Percentiles rank a stretch among this genome's conserved stretches.
Evolutionary conservation across 2,888 invertebrate species (phyloP).

Genomic region (Trissoscelio sp.): DNA sequence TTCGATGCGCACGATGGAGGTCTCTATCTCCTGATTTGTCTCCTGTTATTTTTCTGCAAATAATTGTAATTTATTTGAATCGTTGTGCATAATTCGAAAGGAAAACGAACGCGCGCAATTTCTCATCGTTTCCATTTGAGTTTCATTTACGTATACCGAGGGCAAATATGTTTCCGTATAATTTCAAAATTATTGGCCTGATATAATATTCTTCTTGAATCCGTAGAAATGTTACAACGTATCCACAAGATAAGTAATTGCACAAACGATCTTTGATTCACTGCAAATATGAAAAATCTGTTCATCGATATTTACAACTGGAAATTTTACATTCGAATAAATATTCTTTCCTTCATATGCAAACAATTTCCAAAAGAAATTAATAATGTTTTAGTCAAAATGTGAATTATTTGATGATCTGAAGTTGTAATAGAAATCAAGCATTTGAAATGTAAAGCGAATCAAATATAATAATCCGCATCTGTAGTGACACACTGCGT

Average conservation of each 20-base stretch:
- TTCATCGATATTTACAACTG: constrained; percentile 33
- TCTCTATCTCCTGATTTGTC: constrained; percentile 39
- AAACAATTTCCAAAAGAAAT: too few relatives aligned
- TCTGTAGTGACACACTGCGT: background rate
- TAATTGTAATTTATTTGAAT: constrained; percentile 40
- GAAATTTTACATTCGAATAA: too few relatives aligned
- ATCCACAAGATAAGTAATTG: constrained; percentile 42
- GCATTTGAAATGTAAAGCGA: too few relatives aligned
- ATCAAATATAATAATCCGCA: background rate
- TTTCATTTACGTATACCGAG: constrained; percentile 4
- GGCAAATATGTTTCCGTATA: constrained; percentile 15
- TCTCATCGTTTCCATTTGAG: constrained; percentile 13
- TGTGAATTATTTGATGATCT: too few relatives aligned
- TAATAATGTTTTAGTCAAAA: too few relatives aligned
- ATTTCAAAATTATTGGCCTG: constrained; percentile 14
- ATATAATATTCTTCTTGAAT: constrained; percentile 12
- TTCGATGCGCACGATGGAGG: constrained; percentile 13
- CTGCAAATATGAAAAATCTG: constrained; percentile 16
- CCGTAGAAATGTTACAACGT: constrained; percentile 1
- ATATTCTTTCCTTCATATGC: too few relatives aligned
- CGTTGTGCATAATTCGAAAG: constrained; percentile 13
- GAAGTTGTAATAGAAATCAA: too few relatives aligned
- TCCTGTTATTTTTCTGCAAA: constrained; percentile 25
- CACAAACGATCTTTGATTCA: constrained; percentile 39
- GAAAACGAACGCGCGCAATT: too few relatives aligned